phyloP scores from a whole-genome alignment of 2,113 vertebrate genomes.

The Tychaedon coryphoeus region DNA sequence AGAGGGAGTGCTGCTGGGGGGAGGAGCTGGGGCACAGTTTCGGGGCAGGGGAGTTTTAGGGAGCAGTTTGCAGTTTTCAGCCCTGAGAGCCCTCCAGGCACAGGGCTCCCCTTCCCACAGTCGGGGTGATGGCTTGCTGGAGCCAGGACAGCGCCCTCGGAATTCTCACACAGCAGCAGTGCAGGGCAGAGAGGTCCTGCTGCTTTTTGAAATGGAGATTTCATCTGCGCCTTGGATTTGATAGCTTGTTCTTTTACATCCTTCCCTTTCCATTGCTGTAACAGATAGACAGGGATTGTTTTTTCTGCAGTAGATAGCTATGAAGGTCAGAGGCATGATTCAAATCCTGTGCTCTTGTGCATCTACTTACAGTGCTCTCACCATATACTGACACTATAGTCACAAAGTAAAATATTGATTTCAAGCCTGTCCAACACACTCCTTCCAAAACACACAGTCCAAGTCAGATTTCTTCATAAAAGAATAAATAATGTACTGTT shows the following conservation, averaged over 20 bases:
- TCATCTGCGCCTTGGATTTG: neutral
- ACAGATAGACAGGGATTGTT: neutral
- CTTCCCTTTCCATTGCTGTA: neutral
- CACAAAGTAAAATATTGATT: neutral
- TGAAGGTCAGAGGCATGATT: neutral
- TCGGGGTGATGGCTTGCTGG: accelerated
- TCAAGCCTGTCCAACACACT: neutral
- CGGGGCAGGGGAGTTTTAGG: neutral
- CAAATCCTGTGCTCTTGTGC: neutral
- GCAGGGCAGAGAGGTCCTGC: neutral
- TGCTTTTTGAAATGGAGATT: neutral
- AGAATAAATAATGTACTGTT: neutral
- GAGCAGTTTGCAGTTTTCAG: neutral
- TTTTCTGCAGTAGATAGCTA: neutral
- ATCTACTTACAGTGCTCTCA: neutral
- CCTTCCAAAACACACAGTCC: neutral
- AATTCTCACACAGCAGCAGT: neutral
- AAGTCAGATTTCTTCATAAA: neutral
- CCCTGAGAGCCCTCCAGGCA: neutral
- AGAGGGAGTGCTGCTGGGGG: neutral
- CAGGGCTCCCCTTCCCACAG: neutral
- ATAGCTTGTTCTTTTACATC: neutral
- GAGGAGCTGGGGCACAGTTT: neutral
- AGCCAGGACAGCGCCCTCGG: neutral
- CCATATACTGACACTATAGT: neutral